Percentiles rank a stretch among this genome's conserved stretches.
phyloP scores from a whole-genome alignment of 2,797 vertebrate genomes.

The Phrynocephalus guinanensis region DNA sequence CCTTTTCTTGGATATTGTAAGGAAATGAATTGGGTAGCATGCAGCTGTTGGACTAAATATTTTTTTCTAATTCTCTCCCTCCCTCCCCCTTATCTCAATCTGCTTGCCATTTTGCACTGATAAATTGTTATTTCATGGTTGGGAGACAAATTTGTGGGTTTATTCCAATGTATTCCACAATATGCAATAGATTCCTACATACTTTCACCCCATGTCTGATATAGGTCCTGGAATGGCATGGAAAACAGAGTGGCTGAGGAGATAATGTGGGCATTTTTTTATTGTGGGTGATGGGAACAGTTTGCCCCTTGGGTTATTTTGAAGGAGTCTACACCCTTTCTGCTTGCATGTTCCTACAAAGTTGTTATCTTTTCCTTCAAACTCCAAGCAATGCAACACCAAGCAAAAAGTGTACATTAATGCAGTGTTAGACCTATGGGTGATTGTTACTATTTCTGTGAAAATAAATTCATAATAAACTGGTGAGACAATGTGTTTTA shows the following conservation, averaged over 20 bases:
- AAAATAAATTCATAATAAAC: background rate
- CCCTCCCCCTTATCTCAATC: no score
- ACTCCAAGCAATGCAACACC: no score
- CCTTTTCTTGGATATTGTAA: no score
- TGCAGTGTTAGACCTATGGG: background rate
- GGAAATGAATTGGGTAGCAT: no score
- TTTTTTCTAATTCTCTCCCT: no score
- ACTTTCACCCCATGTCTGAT: background rate
- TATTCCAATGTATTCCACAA: background rate
- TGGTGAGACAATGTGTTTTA: background rate
- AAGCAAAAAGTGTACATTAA: background rate
- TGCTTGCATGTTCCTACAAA: background rate
- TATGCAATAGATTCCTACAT: background rate
- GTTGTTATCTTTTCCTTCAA: no score
- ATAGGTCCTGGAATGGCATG: background rate
- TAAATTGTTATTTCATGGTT: background rate
- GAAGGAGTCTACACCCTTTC: background rate
- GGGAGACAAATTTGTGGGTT: background rate
- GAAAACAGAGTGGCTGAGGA: background rate
- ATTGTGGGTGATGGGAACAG: background rate
- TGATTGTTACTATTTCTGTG: background rate
- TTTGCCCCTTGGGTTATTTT: background rate
- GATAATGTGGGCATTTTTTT: background rate
- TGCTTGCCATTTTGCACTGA: no score
- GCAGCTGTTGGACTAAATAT: no score